A percentile compares a stretch with the other conserved stretches of the same genome.
phyloP scores from a whole-genome alignment of 2,113 vertebrate species.

The Sceloporus tristichus region DNA sequence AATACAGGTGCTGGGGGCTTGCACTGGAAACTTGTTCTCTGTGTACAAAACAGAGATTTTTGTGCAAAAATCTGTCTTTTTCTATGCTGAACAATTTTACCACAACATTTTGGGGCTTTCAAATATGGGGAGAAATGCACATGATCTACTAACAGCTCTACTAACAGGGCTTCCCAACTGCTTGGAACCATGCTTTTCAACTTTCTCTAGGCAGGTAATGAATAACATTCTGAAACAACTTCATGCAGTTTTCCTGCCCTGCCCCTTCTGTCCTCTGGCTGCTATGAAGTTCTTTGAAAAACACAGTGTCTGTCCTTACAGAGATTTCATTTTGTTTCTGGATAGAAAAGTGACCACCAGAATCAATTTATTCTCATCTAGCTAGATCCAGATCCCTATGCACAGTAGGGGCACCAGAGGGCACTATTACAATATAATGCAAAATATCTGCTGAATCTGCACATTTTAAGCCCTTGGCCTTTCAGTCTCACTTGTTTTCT shows the following conservation, averaged over 20 bases:
- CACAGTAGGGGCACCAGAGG: neutral
- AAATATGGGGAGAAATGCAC: neutral
- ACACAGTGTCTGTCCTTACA: neutral
- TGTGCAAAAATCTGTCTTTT: too few species aligned
- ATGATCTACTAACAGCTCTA: too few species aligned
- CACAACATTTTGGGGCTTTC: neutral
- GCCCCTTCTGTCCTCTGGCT: neutral
- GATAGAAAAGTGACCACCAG: neutral
- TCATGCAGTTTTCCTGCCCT: neutral
- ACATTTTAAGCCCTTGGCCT: neutral
- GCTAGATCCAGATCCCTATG: neutral
- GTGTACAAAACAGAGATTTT: too few species aligned
- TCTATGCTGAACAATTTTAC: too few species aligned
- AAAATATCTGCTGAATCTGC: neutral
- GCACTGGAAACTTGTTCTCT: too few species aligned
- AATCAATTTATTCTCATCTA: neutral
- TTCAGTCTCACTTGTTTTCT: neutral
- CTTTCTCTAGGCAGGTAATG: neutral
- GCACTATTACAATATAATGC: slow-evolving; percentile 15
- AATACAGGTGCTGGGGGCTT: too few species aligned
- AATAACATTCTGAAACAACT: neutral
- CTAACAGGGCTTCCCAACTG: too few species aligned
- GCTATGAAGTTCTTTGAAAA: neutral
- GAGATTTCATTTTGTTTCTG: neutral
- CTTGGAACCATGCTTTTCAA: too few species aligned